These are phyloP conservation scores for Tigriopus japonicus DNA, from an alignment of 1,140 invertebrate species.

Conservation along the genomic window DNA sequence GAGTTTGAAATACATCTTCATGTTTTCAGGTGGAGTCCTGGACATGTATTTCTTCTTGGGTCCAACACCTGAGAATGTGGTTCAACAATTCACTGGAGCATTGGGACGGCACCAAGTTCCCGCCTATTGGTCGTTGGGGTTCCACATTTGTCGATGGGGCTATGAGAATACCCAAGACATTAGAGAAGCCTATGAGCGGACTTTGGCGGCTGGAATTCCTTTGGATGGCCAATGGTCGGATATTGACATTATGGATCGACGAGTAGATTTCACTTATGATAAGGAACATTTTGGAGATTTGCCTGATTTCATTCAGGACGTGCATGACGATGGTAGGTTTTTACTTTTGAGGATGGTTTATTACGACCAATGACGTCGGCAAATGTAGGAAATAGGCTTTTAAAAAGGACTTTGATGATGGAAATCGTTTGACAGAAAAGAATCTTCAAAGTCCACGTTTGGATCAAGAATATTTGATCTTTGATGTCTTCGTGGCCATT, in stretches of 20 bases:
- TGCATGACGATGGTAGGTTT: constrained; percentile 34
- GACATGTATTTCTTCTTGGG: constrained; percentile 32
- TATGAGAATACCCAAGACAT: neutral
- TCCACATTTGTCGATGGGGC: constrained; percentile 26
- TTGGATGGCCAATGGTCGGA: constrained; percentile 62
- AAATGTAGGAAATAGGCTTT: neutral
- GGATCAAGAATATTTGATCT: neutral
- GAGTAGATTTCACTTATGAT: constrained; percentile 56
- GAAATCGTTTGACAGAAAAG: too few relatives aligned
- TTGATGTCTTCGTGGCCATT: neutral
- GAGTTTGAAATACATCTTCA: too few relatives aligned
- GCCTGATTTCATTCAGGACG: constrained; percentile 46
- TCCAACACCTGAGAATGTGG: constrained; percentile 25
- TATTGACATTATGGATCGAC: constrained; percentile 69
- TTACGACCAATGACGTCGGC: neutral
- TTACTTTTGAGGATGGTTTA: neutral
- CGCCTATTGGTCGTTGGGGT: constrained; percentile 34
- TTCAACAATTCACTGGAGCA: constrained; percentile 29
- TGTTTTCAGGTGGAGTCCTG: constrained; percentile 25
- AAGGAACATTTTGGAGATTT: constrained; percentile 41
- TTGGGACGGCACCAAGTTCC: constrained; percentile 30
- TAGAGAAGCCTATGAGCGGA: neutral
- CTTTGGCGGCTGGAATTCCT: neutral
- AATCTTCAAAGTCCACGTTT: too few relatives aligned
- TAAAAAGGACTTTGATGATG: constrained; percentile 2